Percentiles rank a stretch among this genome's conserved stretches.
Conservation (phyloP, 2,113 vertebrate genomes). For the Austrofundulus limnaeus region DNA sequence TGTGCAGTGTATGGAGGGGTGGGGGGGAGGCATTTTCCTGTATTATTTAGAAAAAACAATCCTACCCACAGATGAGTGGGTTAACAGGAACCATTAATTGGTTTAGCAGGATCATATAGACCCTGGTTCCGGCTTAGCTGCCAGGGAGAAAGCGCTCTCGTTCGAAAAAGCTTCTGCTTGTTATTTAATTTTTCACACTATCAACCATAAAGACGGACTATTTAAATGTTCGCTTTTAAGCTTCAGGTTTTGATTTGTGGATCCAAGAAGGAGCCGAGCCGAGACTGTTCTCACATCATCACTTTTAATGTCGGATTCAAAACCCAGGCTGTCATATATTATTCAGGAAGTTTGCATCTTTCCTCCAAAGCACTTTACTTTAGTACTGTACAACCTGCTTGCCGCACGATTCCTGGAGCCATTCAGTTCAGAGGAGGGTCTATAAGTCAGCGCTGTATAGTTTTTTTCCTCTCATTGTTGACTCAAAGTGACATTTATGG, state of each 20-base stretch:
- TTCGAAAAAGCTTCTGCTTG: conserved; percentile 58
- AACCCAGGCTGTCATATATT: conserved; percentile 78
- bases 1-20: conserved; percentile 56
- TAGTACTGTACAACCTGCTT: conserved; percentile 58
- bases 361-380: conserved; percentile 55
- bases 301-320: conserved; percentile 79
- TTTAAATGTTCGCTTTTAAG: conserved; percentile 69
- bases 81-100: conserved; percentile 80
- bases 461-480: conserved; percentile 68
- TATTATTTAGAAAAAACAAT: conserved; percentile 78
- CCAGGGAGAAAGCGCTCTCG: conserved; percentile 62
- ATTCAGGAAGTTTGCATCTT: conserved; percentile 78
- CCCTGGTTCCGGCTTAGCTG: conserved; percentile 69
- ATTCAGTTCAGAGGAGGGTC: conserved; percentile 58
- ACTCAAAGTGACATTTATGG: conserved; percentile 79
- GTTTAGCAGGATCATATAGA: conserved; percentile 76
- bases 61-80: conserved; percentile 74
- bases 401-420: conserved; percentile 56
- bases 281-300: conserved; percentile 76
- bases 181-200: conserved; percentile 36
- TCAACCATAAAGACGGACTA: conserved; percentile 65
- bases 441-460: conserved; percentile 64
- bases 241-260: conserved; percentile 72
- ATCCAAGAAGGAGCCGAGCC: conserved; percentile 68
- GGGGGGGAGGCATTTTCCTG: conserved; percentile 70